These are phyloP conservation scores for Nebria brevicollis DNA, from an alignment of 2,888 invertebrate genomes.

Conservation along the genomic window DNA sequence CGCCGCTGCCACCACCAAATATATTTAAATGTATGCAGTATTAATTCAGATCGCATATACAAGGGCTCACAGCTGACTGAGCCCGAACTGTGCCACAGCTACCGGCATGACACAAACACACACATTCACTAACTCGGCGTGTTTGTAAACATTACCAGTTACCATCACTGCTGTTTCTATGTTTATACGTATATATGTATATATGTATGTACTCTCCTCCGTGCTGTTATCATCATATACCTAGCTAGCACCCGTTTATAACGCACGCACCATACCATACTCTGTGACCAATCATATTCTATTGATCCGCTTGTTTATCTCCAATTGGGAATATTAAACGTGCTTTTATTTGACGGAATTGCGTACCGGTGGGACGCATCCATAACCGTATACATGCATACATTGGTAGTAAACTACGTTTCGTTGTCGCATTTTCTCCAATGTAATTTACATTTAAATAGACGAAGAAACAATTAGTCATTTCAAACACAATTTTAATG, in stretches of 20 bases:
- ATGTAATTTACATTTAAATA: no score
- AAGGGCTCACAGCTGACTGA: conserved; percentile 64
- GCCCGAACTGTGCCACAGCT: conserved; percentile 44
- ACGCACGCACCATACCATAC: conserved; percentile 43
- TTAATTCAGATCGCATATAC: conserved; percentile 62
- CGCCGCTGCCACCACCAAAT: conserved; percentile 57
- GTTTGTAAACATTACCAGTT: conserved; percentile 61
- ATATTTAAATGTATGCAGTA: conserved; percentile 66
- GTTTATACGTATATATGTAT: conserved; percentile 11
- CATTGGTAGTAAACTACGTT: neutral
- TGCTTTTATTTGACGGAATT: conserved; percentile 43
- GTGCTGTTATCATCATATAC: conserved; percentile 12
- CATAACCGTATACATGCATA: neutral
- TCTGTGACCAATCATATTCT: conserved; percentile 45
- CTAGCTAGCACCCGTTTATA: neutral
- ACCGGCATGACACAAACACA: neutral
- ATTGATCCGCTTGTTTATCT: conserved; percentile 48
- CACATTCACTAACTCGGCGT: conserved; percentile 53
- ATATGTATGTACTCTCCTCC: no score
- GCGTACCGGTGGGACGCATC: conserved; percentile 51
- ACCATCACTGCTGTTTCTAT: neutral
- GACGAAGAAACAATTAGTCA: no score
- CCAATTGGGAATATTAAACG: conserved; percentile 48
- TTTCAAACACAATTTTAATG: no score
- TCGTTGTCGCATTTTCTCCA: no score